Conservation (phyloP, 2,888 invertebrate genomes). For the Zaprionus obscuricornis region DNA sequence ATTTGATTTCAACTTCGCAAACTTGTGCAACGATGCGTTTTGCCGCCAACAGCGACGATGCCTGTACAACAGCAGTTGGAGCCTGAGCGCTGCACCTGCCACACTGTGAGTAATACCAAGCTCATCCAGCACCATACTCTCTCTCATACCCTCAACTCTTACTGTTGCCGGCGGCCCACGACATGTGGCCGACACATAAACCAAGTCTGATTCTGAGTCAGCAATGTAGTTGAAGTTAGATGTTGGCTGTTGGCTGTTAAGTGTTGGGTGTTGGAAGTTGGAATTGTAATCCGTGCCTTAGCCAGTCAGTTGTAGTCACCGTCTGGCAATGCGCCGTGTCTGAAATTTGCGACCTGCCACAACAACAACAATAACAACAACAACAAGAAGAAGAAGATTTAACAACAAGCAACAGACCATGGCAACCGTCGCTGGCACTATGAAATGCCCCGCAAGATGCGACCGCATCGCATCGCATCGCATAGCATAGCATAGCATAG, state of each 20-base stretch:
- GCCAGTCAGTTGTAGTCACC: conserved; percentile 38
- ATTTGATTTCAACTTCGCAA: too few species aligned
- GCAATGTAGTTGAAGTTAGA: neutral
- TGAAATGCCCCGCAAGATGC: conserved; percentile 61
- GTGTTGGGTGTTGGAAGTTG: neutral
- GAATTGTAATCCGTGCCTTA: conserved; percentile 1
- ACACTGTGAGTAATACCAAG: conserved; percentile 1
- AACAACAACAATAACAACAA: conserved; percentile 37
- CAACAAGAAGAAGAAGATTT: conserved; percentile 6
- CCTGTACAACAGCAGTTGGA: conserved; percentile 15
- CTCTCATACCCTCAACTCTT: neutral
- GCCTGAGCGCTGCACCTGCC: conserved; percentile 38
- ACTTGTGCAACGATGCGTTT: conserved; percentile 64
- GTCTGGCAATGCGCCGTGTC: conserved; percentile 66
- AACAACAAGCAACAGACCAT: conserved; percentile 54
- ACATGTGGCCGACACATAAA: conserved; percentile 1
- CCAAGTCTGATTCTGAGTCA: conserved; percentile 25
- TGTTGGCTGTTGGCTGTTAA: too few species aligned
- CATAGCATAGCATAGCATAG: neutral
- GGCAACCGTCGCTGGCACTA: conserved; percentile 52
- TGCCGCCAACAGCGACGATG: conserved; percentile 38
- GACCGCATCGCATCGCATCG: conserved; percentile 33
- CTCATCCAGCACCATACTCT: neutral
- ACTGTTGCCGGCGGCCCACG: neutral
- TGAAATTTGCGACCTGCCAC: conserved; percentile 64